Conservation (phyloP, 2,797 vertebrate genomes). For the Naso thynnoides region DNA sequence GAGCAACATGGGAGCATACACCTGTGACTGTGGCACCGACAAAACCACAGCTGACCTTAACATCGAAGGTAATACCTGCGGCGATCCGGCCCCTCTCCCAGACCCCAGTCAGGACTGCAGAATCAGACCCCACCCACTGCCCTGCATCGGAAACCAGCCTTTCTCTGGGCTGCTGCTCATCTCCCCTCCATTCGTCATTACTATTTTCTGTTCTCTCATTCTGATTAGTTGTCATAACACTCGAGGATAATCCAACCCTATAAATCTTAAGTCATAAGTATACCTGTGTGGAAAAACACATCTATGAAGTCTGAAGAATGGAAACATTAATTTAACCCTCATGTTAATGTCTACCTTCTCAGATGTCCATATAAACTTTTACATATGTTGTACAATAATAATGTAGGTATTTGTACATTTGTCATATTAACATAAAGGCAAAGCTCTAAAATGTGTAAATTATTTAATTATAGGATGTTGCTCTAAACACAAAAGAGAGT, state of each 20-base stretch:
- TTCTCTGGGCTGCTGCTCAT: not conserved
- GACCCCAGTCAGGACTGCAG: slow-evolving; percentile 8
- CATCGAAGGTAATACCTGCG: slow-evolving; percentile 89
- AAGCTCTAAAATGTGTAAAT: no score
- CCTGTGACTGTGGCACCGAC: slow-evolving; percentile 95
- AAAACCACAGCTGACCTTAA: slow-evolving; percentile 91
- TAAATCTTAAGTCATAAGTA: not conserved
- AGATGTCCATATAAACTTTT: no score
- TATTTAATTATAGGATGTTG: no score
- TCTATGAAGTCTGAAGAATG: no score
- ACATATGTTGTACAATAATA: no score
- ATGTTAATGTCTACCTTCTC: no score
- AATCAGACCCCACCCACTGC: slow-evolving; percentile 4
- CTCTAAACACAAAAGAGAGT: no score
- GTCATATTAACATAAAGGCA: no score
- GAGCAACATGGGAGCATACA: slow-evolving; percentile 89
- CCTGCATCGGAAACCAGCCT: not conserved
- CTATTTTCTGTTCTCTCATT: slow-evolving; percentile 9
- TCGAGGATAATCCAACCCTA: slow-evolving; percentile 34
- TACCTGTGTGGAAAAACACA: no score
- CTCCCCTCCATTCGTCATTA: slow-evolving; percentile 12
- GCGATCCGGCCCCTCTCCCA: not conserved
- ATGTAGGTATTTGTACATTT: no score
- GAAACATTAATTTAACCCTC: no score
- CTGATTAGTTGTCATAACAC: slow-evolving; percentile 15